Percentiles rank a stretch among this genome's conserved stretches.
phyloP scores from a whole-genome alignment of 1,140 invertebrate species.

The Halictus rubicundus region DNA sequence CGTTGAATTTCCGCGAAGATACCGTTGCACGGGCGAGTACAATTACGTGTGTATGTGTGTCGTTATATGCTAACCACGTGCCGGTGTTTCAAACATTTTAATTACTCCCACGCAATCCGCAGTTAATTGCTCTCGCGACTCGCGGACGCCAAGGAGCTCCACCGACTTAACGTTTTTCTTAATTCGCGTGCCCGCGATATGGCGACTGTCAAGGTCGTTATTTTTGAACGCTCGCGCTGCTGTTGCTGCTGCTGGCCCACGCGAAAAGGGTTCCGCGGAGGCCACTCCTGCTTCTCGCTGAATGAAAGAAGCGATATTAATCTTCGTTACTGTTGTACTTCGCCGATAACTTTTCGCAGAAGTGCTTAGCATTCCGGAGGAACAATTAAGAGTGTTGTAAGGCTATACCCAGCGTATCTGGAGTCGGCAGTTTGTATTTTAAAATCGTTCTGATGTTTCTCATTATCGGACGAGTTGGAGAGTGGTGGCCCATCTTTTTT shows the following conservation, averaged over 20 bases:
- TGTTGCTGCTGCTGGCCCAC: too few relatives aligned
- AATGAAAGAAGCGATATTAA: slow-evolving; percentile 16
- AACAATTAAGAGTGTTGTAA: not conserved
- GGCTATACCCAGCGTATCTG: not conserved
- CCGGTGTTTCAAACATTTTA: slow-evolving; percentile 64
- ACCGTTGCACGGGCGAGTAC: too few relatives aligned
- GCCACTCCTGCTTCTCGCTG: not conserved
- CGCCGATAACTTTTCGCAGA: not conserved
- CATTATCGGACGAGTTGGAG: too few relatives aligned
- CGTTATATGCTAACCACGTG: slow-evolving; percentile 6
- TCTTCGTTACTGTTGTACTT: slow-evolving; percentile 7
- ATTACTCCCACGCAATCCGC: slow-evolving; percentile 53
- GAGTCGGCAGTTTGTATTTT: not conserved
- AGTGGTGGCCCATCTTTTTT: too few relatives aligned
- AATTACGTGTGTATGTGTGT: not conserved
- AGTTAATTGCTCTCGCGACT: slow-evolving; percentile 55
- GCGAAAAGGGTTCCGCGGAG: not conserved
- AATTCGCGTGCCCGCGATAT: not conserved
- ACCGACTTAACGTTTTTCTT: slow-evolving; percentile 24
- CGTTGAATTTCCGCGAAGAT: too few relatives aligned
- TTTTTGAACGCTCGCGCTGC: slow-evolving; percentile 52
- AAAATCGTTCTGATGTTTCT: not conserved
- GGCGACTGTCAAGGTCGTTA: slow-evolving; percentile 57
- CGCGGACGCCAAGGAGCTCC: not conserved
- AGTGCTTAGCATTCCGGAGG: not conserved